These are phyloP conservation scores for human DNA, from an alignment of 2,113 vertebrate species.

Conservation along the genomic window DNA sequence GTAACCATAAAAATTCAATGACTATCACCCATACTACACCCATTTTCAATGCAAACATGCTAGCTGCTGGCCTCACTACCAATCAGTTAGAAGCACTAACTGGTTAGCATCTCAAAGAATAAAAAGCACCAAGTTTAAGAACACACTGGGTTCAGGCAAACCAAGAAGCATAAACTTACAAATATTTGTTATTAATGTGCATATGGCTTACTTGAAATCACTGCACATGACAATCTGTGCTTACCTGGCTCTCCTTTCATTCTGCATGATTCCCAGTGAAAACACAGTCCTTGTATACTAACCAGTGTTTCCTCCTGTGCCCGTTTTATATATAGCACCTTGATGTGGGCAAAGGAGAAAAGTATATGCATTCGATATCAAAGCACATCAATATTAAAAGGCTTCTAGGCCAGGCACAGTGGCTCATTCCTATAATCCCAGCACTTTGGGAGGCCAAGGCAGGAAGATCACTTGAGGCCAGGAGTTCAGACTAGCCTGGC, in stretches of 20 bases:
- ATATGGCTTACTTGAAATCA: neutral
- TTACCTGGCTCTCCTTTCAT: neutral
- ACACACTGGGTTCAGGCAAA: neutral
- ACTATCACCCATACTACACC: neutral
- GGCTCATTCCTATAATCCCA: too few species aligned
- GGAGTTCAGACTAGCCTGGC: neutral
- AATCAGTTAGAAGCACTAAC: neutral
- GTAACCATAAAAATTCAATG: neutral
- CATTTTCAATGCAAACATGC: neutral
- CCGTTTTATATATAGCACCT: conserved; percentile 18
- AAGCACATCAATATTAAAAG: conserved; percentile 42
- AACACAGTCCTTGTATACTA: conserved; percentile 24
- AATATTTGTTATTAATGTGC: neutral
- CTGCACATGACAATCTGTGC: neutral
- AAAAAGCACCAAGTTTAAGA: conserved; percentile 36
- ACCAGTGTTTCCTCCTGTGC: conserved; percentile 19
- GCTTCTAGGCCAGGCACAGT: neutral
- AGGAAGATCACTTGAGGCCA: too few species aligned
- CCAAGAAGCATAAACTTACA: neutral
- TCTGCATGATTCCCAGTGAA: neutral
- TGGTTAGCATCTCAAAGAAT: neutral
- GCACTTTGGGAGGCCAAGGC: too few species aligned
- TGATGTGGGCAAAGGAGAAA: conserved; percentile 8
- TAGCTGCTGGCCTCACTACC: neutral
- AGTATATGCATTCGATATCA: conserved; percentile 8